phyloP scores from a whole-genome alignment of 1,140 invertebrate genomes.

The Ericerus pela region DNA sequence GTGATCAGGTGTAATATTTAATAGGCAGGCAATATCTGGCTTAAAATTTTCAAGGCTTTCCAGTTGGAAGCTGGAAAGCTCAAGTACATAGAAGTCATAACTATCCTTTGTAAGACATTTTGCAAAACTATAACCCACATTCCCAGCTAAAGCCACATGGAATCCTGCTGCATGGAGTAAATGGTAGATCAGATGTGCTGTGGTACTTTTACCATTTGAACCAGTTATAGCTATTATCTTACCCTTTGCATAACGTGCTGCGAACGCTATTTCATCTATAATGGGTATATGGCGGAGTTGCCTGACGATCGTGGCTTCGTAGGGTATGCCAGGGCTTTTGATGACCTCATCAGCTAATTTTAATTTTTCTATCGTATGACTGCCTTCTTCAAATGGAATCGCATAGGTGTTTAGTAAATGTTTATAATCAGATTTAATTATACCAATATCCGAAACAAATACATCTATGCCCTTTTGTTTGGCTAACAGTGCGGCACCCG shows the following conservation, averaged over 20 bases:
- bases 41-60: neutral
- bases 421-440: no score
- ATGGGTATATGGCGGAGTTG: no score
- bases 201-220: neutral
- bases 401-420: no score
- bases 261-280: neutral
- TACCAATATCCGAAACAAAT: no score
- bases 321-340: no score
- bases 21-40: neutral
- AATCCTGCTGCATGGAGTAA: neutral
- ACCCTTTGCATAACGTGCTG: neutral
- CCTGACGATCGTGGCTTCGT: no score
- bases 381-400: no score
- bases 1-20: neutral
- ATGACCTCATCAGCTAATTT: no score
- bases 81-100: neutral
- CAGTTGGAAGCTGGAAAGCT: constrained; percentile 5
- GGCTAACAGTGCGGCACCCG: no score
- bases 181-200: neutral
- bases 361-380: no score
- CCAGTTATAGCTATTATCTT: neutral
- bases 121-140: neutral
- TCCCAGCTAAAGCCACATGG: neutral
- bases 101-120: neutral
- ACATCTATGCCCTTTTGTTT: no score